Evolutionary conservation across 1,140 invertebrate genomes (phyloP).

Genomic region (Archivesica marissinica): DNA sequence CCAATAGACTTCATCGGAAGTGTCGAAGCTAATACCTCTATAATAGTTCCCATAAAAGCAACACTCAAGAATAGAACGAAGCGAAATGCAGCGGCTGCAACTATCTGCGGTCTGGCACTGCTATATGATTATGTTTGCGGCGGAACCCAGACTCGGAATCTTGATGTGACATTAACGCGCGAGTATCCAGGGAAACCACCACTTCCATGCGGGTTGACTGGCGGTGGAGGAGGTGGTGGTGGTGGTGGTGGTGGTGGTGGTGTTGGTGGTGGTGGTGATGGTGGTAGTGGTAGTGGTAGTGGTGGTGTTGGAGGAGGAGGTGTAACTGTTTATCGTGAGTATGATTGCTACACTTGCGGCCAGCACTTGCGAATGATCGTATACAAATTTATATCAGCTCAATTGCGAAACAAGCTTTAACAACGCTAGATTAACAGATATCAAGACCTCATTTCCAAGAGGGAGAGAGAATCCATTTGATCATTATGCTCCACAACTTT

Average conservation of each 20-base stretch:
- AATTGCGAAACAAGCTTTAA: too few species aligned
- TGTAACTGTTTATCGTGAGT: too few species aligned
- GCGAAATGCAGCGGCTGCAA: constrained; percentile 9
- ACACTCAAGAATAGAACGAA: constrained; percentile 38
- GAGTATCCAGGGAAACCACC: constrained; percentile 23
- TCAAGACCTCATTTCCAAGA: too few species aligned
- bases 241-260: constrained; percentile 25
- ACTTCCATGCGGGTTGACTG: background rate
- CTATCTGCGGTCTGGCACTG: constrained; percentile 27
- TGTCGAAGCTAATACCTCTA: constrained; percentile 40
- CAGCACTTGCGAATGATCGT: too few species aligned
- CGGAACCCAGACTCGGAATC: constrained; percentile 20
- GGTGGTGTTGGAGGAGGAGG: too few species aligned
- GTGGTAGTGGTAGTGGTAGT: too few species aligned
- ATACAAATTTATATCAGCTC: too few species aligned
- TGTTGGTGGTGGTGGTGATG: too few species aligned
- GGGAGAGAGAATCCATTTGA: too few species aligned
- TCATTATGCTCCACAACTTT: too few species aligned
- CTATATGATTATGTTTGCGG: constrained; percentile 52
- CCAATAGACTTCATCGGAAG: constrained; percentile 33
- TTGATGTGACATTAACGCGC: constrained; percentile 25
- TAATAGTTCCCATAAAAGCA: constrained; percentile 42
- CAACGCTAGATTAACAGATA: too few species aligned
- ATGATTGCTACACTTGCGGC: too few species aligned
- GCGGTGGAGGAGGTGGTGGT: constrained; percentile 7